A percentile compares a stretch with the other conserved stretches of the same genome.
Conservation (phyloP, 2,888 invertebrate genomes). For the Ornithoptera alexandrae region DNA sequence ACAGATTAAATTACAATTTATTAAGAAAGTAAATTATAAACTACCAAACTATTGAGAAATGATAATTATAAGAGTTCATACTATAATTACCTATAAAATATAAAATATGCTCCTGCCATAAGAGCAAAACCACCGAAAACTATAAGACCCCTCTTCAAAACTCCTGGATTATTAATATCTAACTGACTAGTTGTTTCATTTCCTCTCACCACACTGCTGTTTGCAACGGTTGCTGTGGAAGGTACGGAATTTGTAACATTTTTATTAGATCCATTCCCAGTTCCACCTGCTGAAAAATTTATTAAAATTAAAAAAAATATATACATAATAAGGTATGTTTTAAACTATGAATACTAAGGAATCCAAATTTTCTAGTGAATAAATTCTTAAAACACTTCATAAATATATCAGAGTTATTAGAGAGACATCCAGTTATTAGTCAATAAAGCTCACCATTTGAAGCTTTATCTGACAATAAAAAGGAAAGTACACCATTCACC, state of each 20-base stretch:
- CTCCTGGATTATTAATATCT: conserved; percentile 64
- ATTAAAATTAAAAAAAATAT: background rate
- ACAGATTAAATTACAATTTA: no score
- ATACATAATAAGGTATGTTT: no score
- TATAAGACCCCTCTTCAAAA: conserved; percentile 66
- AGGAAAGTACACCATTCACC: no score
- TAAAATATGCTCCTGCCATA: conserved; percentile 66
- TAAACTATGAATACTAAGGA: no score
- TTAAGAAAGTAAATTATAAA: background rate
- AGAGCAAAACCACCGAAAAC: conserved; percentile 74
- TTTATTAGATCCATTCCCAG: conserved; percentile 36
- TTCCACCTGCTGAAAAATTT: conserved; percentile 18
- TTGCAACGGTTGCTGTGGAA: conserved; percentile 9
- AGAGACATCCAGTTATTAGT: no score
- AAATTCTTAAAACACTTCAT: no score
- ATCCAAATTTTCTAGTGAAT: no score
- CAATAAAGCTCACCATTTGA: no score
- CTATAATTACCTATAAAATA: conserved; percentile 68
- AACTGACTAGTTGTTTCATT: conserved; percentile 38
- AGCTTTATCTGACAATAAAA: no score
- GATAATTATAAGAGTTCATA: background rate
- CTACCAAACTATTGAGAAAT: background rate
- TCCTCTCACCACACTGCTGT: conserved; percentile 17
- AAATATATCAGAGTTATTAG: no score
- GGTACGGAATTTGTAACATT: conserved; percentile 32